Conservation (phyloP, 2,113 vertebrate species). For the Pholis gunnellus region DNA sequence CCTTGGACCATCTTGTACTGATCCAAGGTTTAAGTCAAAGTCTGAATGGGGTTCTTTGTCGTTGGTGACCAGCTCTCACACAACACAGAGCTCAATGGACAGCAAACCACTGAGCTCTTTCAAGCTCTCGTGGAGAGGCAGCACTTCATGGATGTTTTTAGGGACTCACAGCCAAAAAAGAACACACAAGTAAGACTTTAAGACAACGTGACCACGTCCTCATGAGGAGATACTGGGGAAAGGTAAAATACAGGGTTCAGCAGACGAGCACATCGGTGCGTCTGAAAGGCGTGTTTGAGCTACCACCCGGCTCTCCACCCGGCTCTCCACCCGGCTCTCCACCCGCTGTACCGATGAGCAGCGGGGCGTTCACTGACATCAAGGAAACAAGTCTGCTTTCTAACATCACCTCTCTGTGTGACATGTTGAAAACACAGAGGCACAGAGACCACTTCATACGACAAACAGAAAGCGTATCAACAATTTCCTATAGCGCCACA, state of each 20-base stretch:
- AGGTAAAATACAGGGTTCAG: constrained; percentile 29
- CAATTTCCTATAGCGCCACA: constrained; percentile 37
- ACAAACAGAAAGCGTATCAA: constrained; percentile 13
- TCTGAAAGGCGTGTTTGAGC: constrained; percentile 15
- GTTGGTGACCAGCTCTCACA: not conserved
- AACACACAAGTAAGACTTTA: constrained; percentile 11
- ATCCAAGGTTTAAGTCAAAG: not conserved
- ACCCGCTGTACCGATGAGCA: not conserved
- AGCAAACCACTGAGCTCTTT: constrained; percentile 5
- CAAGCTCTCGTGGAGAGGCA: constrained; percentile 30
- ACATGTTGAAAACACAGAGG: not conserved
- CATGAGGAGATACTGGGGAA: constrained; percentile 10
- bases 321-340: not conserved
- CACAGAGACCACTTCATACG: not conserved
- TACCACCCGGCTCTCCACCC: not conserved
- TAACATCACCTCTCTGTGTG: not conserved
- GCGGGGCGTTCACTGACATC: not conserved
- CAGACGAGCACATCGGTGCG: constrained; percentile 20
- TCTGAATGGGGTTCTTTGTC: constrained; percentile 39
- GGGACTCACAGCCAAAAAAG: constrained; percentile 7
- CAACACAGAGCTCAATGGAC: constrained; percentile 18
- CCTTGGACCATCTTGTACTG: not conserved
- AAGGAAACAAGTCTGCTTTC: not conserved
- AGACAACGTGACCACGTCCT: constrained; percentile 17
- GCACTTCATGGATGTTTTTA: constrained; percentile 22